Evolutionary conservation across 2,113 vertebrate species (phyloP).

Genomic region (Erythrocercus mccallii): DNA sequence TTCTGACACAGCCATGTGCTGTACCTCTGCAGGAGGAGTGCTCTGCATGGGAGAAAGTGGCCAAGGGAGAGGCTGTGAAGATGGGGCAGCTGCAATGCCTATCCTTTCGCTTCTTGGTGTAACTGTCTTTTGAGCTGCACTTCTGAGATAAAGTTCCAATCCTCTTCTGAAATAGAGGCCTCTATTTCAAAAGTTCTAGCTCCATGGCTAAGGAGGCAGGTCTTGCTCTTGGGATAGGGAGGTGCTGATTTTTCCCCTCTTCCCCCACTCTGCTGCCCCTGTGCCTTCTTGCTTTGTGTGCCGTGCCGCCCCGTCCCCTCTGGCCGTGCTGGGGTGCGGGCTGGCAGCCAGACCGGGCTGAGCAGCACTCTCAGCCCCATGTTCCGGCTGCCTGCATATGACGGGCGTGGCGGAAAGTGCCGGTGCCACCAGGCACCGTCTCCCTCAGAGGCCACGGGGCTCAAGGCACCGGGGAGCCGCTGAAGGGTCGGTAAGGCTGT

Average conservation of each 20-base stretch:
- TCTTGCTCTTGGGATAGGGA: neutral
- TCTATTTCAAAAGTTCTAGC: neutral
- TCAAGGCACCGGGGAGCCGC: neutral
- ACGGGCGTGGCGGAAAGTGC: accelerated
- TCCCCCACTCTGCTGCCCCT: no score
- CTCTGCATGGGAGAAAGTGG: no score
- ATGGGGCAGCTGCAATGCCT: neutral
- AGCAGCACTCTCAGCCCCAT: neutral
- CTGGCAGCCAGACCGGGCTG: accelerated
- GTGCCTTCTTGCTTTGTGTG: no score
- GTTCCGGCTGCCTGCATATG: no score
- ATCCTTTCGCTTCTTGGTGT: no score
- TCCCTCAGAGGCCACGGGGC: neutral
- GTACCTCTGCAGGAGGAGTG: no score
- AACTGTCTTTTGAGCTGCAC: neutral
- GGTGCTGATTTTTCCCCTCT: no score
- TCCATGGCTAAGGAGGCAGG: neutral
- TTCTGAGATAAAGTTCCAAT: neutral
- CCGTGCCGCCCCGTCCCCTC: no score
- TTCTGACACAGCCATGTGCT: no score
- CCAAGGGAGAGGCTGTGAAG: neutral
- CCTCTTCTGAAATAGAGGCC: no score
- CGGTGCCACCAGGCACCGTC: neutral
- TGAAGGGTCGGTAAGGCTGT: neutral
- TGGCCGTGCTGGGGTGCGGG: neutral